phyloP scores from a whole-genome alignment of 2,888 invertebrate species.

The Agrotis clavis region DNA sequence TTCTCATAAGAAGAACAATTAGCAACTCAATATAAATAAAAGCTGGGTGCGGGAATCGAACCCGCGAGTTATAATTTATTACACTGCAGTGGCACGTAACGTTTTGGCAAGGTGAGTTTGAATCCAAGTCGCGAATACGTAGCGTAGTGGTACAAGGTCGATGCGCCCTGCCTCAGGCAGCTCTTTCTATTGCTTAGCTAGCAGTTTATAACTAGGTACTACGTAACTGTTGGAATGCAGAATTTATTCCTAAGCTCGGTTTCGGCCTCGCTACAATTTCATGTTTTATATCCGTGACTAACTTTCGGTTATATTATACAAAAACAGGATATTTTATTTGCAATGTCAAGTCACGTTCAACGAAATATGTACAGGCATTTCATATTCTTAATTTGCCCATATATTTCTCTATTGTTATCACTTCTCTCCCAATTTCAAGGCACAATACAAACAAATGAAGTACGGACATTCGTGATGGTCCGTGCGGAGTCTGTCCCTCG shows the following conservation, averaged over 20 bases:
- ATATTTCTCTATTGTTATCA: constrained; percentile 13
- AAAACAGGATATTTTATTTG: constrained; percentile 32
- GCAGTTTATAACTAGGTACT: constrained; percentile 46
- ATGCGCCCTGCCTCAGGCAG: constrained; percentile 60
- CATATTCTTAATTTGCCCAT: constrained; percentile 14
- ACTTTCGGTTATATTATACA: constrained; percentile 10
- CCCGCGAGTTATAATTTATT: constrained; percentile 48
- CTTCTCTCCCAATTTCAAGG: constrained; percentile 28
- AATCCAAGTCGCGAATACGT: constrained; percentile 69
- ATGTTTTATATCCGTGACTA: constrained; percentile 42
- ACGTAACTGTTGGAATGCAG: constrained; percentile 48
- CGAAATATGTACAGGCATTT: background rate
- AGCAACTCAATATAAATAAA: constrained; percentile 14
- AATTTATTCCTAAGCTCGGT: constrained; percentile 48
- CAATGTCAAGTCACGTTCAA: constrained; percentile 17
- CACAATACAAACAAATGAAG: constrained; percentile 55
- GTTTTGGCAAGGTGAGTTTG: constrained; percentile 75
- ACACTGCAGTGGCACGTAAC: constrained; percentile 53
- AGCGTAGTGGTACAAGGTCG: constrained; percentile 72
- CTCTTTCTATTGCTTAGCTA: constrained; percentile 60
- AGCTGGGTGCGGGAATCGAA: constrained; percentile 27
- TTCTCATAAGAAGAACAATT: constrained; percentile 13
- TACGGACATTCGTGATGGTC: constrained; percentile 57
- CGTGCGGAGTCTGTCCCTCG: constrained; percentile 62
- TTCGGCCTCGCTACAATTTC: constrained; percentile 53